Evolutionary conservation across 2,888 invertebrate species (phyloP).

Genomic region (Cordilura impudica): DNA sequence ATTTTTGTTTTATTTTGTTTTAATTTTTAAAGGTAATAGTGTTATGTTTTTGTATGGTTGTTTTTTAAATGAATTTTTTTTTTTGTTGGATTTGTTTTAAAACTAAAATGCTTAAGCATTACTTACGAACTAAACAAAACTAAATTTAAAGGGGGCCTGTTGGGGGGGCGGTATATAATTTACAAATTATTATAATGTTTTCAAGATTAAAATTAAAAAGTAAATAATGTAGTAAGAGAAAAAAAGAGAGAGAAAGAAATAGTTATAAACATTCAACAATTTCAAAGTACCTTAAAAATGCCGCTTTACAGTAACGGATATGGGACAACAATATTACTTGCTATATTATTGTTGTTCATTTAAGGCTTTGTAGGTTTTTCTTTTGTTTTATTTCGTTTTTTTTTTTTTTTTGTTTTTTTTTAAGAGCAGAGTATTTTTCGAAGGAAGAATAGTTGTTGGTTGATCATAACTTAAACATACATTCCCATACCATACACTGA

Average conservation of each 20-base stretch:
- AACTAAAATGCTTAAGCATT: slow-evolving; percentile 55
- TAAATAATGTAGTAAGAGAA: slow-evolving; percentile 11
- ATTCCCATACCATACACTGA: slow-evolving; percentile 95
- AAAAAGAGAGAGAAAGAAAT: slow-evolving; percentile 5
- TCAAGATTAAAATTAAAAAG: slow-evolving; percentile 9
- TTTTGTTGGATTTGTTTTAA: too few species aligned
- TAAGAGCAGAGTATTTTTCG: slow-evolving; percentile 36
- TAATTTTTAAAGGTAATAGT: slow-evolving; percentile 61
- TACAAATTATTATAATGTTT: slow-evolving; percentile 32
- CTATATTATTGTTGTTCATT: slow-evolving; percentile 11
- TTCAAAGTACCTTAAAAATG: slow-evolving; percentile 35
- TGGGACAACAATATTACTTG: slow-evolving; percentile 18
- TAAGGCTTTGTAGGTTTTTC: slow-evolving; percentile 37
- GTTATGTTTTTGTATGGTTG: slow-evolving; percentile 39
- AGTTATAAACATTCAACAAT: slow-evolving; percentile 47
- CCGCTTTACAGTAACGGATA: slow-evolving; percentile 39
- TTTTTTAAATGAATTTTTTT: slow-evolving; percentile 34
- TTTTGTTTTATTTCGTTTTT: neutral
- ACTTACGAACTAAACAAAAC: slow-evolving; percentile 58
- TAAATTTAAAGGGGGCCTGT: slow-evolving; percentile 41
- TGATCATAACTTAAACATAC: slow-evolving; percentile 82
- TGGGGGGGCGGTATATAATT: slow-evolving; percentile 41
- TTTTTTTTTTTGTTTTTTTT: slow-evolving; percentile 11
- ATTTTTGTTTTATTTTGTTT: slow-evolving; percentile 33
- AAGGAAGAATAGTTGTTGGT: slow-evolving; percentile 3